phyloP scores from a whole-genome alignment of 1,140 invertebrate genomes.

The Hyphantria cunea region DNA sequence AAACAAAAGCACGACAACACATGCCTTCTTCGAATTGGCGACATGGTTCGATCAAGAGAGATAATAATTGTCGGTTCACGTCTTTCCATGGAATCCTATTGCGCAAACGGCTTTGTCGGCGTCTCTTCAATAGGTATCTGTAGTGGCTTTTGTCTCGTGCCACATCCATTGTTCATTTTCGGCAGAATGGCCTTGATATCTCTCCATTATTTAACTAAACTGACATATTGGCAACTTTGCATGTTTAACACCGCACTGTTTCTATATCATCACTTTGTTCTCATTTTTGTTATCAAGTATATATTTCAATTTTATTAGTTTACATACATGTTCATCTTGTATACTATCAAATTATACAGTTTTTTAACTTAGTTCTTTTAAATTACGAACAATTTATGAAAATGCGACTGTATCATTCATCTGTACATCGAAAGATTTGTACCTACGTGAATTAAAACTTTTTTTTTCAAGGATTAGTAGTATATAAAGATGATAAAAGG shows the following conservation, averaged over 20 bases:
- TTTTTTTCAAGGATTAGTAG: too few species aligned
- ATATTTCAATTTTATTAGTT: too few species aligned
- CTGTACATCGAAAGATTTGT: too few species aligned
- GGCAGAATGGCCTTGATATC: slow-evolving; percentile 63
- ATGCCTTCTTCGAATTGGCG: slow-evolving; percentile 58
- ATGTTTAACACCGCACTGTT: neutral
- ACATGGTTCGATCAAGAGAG: slow-evolving; percentile 62
- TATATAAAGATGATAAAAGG: too few species aligned
- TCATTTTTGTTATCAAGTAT: too few species aligned
- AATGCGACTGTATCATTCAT: too few species aligned
- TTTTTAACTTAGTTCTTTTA: too few species aligned
- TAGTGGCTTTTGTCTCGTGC: slow-evolving; percentile 74
- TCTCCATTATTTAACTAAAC: slow-evolving; percentile 61
- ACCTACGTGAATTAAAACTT: too few species aligned
- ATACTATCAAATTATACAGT: too few species aligned
- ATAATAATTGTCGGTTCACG: slow-evolving; percentile 77
- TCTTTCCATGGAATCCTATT: slow-evolving; percentile 76
- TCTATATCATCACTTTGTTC: too few species aligned
- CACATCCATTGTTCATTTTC: slow-evolving; percentile 73
- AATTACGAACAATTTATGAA: too few species aligned
- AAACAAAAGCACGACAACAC: slow-evolving; percentile 44
- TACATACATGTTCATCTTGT: too few species aligned
- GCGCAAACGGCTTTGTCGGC: slow-evolving; percentile 75
- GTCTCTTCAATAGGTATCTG: slow-evolving; percentile 60
- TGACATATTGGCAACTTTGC: slow-evolving; percentile 46